Evolutionary conservation across 2,888 invertebrate species (phyloP), one percentile per base, ranked within the genome.

Genomic region (Gymnocheta viridis): DNA sequence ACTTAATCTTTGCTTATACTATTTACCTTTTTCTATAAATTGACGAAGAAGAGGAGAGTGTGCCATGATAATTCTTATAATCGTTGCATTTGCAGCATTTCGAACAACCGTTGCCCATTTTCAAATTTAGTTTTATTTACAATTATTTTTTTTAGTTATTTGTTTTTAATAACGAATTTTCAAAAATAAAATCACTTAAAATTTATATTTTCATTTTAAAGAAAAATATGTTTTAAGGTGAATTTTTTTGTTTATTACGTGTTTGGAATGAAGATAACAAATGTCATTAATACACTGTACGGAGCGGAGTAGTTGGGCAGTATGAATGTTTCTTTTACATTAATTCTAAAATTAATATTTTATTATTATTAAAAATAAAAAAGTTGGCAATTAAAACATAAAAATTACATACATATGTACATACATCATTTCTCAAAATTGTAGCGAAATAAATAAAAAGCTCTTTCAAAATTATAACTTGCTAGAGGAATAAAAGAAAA

Each of bases 41-140:
- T 32, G 92, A 92, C 82, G 92, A 92, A 69, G 89, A 89, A 60
- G 92, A 91, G 72, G 92, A 92, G 74, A 92, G 89, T 76, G 89
- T 89, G 85, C 90, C 90, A 70, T 91, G 88, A 72, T 88, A 87
- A 86, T 91, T 89, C 85, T 91, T 90, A 82, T 90, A 89, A 74
- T 92, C 90, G 85, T 89, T 89, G 87, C 91, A 91, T 84, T 91
- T 88, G 87, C 92, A 92, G 88, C 92, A 92, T 86, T 91, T 91
- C 35, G 92, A 92, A 87, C 92, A 92, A 87, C 92, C 91, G 90
- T 92, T 92, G 87, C 92, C 92, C 92, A 92, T 92, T 86, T 82
- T 82, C 6, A 6, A 54, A 69, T 78, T 82, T 81, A 35, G 24
- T 69, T 67, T 56, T 58, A 22, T 24, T 51, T 70, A 54, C 19